A percentile compares a stretch with the other conserved stretches of the same genome.
These are phyloP conservation scores for Micrastur ruficollis DNA, from an alignment of 2,797 vertebrate species.

Conservation along the genomic window DNA sequence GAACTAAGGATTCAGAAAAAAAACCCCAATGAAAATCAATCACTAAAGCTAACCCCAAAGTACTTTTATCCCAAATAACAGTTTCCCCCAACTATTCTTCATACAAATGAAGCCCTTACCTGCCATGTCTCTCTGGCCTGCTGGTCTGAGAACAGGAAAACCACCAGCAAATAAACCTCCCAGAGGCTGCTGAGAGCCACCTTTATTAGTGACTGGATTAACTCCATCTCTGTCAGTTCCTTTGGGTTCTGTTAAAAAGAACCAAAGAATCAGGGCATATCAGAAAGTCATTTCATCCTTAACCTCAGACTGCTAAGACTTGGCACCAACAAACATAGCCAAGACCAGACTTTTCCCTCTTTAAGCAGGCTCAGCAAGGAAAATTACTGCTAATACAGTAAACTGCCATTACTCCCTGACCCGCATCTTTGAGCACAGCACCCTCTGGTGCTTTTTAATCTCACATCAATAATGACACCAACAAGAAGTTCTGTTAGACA, in stretches of 20 bases:
- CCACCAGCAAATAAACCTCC: constrained; percentile 92
- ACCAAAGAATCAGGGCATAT: background rate
- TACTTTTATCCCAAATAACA: background rate
- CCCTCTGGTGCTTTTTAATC: constrained; percentile 21
- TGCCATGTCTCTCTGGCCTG: constrained; percentile 84
- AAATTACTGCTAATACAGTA: background rate
- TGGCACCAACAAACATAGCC: background rate
- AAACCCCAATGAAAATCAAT: background rate
- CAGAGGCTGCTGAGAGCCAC: constrained; percentile 74
- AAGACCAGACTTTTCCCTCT: background rate
- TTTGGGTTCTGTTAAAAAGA: constrained; percentile 77
- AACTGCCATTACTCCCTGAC: background rate
- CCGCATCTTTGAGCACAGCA: background rate
- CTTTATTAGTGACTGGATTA: constrained; percentile 59
- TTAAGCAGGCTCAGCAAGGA: background rate
- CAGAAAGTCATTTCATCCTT: background rate
- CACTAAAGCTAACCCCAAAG: background rate
- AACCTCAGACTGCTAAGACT: background rate
- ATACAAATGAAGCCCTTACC: constrained; percentile 72
- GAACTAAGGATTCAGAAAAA: background rate
- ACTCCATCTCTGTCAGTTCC: constrained; percentile 71
- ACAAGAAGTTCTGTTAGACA: background rate
- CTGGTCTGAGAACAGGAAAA: constrained; percentile 89
- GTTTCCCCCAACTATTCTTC: background rate
- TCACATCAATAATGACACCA: background rate